Conservation (phyloP, 1,140 invertebrate genomes). For the Saccostrea glomerata region DNA sequence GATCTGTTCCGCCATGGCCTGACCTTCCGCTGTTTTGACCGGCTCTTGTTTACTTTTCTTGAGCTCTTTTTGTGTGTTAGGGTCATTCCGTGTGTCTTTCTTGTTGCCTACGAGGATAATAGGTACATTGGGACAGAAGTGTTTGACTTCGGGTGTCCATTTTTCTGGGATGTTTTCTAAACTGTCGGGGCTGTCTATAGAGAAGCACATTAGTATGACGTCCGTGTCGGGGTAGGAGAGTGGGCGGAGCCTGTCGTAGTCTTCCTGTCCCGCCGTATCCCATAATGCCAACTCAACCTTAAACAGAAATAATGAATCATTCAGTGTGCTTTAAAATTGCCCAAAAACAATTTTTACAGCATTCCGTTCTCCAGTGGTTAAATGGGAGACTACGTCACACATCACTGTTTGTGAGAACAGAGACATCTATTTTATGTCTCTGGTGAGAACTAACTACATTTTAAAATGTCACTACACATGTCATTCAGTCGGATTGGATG, state of each 20-base stretch:
- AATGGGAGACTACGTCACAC: too few species aligned
- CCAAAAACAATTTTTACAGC: too few species aligned
- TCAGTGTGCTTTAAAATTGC: too few species aligned
- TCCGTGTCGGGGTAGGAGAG: conserved; percentile 98
- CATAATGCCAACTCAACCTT: conserved; percentile 86
- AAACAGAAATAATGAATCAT: too few species aligned
- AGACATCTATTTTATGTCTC: too few species aligned
- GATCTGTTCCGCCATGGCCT: conserved; percentile 99
- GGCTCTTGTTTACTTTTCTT: conserved; percentile 99
- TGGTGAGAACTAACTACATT: too few species aligned
- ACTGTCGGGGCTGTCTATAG: conserved; percentile 75
- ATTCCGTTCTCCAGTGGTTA: too few species aligned
- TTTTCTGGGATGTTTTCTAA: conserved; percentile 77
- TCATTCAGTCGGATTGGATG: too few species aligned
- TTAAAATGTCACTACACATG: too few species aligned
- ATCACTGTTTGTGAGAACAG: too few species aligned
- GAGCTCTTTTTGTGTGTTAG: conserved; percentile 96
- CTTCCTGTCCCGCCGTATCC: conserved; percentile 99
- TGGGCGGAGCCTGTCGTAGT: conserved; percentile 96
- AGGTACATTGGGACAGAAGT: conserved; percentile 79
- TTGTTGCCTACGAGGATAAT: conserved; percentile 80
- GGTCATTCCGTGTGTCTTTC: conserved; percentile 92
- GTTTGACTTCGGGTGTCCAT: conserved; percentile 79
- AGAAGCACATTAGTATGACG: conserved; percentile 78
- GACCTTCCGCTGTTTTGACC: conserved; percentile 97